Evolutionary conservation across 1,140 invertebrate genomes (phyloP), one percentile per base, ranked within the genome.

Genomic region (Anastrepha ludens): DNA sequence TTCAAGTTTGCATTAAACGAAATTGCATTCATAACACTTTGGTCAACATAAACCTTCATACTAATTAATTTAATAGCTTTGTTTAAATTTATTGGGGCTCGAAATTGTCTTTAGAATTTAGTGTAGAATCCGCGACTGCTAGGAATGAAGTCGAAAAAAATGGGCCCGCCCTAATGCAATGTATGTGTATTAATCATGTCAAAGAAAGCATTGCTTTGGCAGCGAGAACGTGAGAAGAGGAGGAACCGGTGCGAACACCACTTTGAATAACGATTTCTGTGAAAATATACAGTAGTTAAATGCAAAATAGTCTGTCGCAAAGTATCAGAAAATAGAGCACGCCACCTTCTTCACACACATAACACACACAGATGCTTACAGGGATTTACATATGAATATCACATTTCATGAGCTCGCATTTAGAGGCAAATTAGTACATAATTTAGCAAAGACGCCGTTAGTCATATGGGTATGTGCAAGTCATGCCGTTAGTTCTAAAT

Each of bases 401-500:
- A 74, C 67, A 74, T 74, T 74, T 74, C 67, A 74, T 13, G 67
- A 39, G 64, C 11, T 67, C 64, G 11, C 64, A 29, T 67, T 67
- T 67, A 41, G 64, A 17, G 41, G 67, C 67, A 74, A 74, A 74
- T 44, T 74, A 74, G 41, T 47, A 41, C 67, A 74, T 74, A 74
- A 74, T 74, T 74, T 74, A 74, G 67, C 41, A 74, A 74, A 74
- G 13, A 11, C 41, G 20, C 67, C 41, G 67, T 74, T 74, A 74
- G 41, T 74, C 41, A 41, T 74, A 41, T 47, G 67, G 67, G 67
- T 47, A 74, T 17, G 67, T 74, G 67, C 41, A 11, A 41, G 67
- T 74, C 67, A 41, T 74, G 67, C 67, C 67, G 67, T 74, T 74
- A 74, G 67, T 74, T 74, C 41, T 74, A 74, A 74, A 74, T 74